Evolutionary conservation across 1,140 invertebrate species (phyloP), one percentile per base, ranked within the genome.

Genomic region (Lasaia peninsularis): DNA sequence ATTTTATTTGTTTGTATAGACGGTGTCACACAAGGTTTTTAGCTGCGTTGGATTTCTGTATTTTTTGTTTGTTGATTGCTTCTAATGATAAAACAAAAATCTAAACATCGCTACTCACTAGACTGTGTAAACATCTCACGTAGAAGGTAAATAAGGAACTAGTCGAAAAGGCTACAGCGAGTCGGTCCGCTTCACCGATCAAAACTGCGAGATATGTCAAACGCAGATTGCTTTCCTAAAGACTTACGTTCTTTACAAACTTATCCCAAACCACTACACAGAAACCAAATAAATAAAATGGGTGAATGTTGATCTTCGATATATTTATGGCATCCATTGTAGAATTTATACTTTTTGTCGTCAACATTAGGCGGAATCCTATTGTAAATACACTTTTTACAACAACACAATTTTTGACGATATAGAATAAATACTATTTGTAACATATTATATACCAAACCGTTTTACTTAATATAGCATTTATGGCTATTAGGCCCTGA

Each of bases 181-280:
- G 63, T 56, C 63, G 53, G 52, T 69, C 61, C 69, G 68, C 65
- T 67, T 53, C 60, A 70, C 52, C 71, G 75, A 78, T 78, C 72
- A 78, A 71, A 78, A 75, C 72, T 75, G 62, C 51, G 62, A 66
- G 66, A 73, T 79, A 69, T 73, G 73, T 74, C 75, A 75, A 73
- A 72, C 65, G 61, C 75, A 78, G 75, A 78, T 78, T 75, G 73
- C 66, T 73, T 73, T 63, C 60, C 65, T 62, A 74, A 71, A 67
- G 63, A 76, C 65, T 67, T 70, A 71, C 69, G 67, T 71, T 66
- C 68, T 64, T 63, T 69, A 71, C 52, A 55, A 55, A 52, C 16
- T 33, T 14, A 28, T 21, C 37, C 9, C 16, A 18, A 56, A 66
- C 61, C 56, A 54, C 67, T 69, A 71, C 66, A 55, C 14, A 40